Conservation (phyloP, 2,797 vertebrate species). For the Gadopsis marmoratus region DNA sequence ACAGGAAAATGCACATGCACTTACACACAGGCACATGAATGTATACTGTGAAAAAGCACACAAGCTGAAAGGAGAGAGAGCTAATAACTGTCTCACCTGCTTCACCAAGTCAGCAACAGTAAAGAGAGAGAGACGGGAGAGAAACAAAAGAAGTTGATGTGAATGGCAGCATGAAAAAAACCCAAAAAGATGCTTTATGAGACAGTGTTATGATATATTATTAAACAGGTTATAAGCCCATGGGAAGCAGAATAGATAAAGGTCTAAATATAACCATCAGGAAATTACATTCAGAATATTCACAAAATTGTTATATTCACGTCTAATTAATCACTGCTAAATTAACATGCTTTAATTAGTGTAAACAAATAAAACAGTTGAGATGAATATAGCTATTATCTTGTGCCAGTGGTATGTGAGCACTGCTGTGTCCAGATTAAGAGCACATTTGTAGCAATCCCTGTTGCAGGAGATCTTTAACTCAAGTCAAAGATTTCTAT, state of each 20-base stretch:
- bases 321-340: slow-evolving; percentile 34
- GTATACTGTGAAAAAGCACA: slow-evolving; percentile 31
- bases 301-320: not conserved
- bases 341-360: slow-evolving; percentile 54
- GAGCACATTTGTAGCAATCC: slow-evolving; percentile 6
- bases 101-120: slow-evolving; percentile 67
- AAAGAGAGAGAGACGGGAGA: slow-evolving; percentile 48
- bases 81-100: slow-evolving; percentile 82
- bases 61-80: slow-evolving; percentile 41
- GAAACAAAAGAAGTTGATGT: slow-evolving; percentile 67
- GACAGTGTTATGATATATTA: slow-evolving; percentile 20
- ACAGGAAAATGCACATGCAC: slow-evolving; percentile 26
- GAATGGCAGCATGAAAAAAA: slow-evolving; percentile 39
- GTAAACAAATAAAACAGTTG: slow-evolving; percentile 38
- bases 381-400: slow-evolving; percentile 35
- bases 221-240: slow-evolving; percentile 21
- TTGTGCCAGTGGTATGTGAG: slow-evolving; percentile 17
- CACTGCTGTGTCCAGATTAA: slow-evolving; percentile 18
- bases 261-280: slow-evolving; percentile 19
- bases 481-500: not conserved
- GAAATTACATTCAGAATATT: slow-evolving; percentile 29
- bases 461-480: slow-evolving; percentile 2
- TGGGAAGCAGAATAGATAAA: slow-evolving; percentile 26
- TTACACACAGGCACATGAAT: slow-evolving; percentile 21
- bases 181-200: slow-evolving; percentile 20